These are phyloP conservation scores for Cecidostiba fungosa DNA, from an alignment of 2,888 invertebrate species.

Conservation along the genomic window DNA sequence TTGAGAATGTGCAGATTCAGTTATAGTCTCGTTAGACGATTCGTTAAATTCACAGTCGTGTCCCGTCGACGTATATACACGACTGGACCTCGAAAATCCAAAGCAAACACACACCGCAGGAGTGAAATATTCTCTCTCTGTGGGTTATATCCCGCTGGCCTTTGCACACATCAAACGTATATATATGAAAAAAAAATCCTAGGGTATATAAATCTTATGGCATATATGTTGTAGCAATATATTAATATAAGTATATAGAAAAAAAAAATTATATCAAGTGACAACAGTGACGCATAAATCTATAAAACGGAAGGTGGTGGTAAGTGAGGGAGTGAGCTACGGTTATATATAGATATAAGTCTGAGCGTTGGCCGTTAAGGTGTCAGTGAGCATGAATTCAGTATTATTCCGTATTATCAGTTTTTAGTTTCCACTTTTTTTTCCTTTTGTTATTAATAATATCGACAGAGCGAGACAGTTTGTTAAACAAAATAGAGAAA, in stretches of 20 bases:
- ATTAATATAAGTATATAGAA: conserved; percentile 18
- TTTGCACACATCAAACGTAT: conserved; percentile 44
- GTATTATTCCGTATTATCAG: conserved; percentile 63
- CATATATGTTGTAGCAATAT: conserved; percentile 42
- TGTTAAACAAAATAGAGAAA: conserved; percentile 29
- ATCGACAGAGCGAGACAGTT: conserved; percentile 29
- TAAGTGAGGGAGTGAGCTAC: conserved; percentile 57
- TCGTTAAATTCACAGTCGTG: background rate
- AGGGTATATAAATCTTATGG: conserved; percentile 26
- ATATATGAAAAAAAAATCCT: conserved; percentile 25
- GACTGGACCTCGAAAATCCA: conserved; percentile 9
- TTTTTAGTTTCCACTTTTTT: conserved; percentile 16
- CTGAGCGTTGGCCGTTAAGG: conserved; percentile 72
- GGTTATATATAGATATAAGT: conserved; percentile 55
- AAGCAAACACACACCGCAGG: background rate
- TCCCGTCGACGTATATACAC: background rate
- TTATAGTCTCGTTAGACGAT: conserved; percentile 22
- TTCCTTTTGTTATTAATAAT: background rate
- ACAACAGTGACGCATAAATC: conserved; percentile 49
- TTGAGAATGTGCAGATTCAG: conserved; percentile 22
- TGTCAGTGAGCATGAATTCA: conserved; percentile 71
- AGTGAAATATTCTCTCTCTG: background rate
- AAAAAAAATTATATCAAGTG: conserved; percentile 37
- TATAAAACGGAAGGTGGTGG: conserved; percentile 53
- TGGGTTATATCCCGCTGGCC: conserved; percentile 14